A percentile compares a stretch with the other conserved stretches of the same genome.
Evolutionary conservation across 2,888 invertebrate species (phyloP).

Genomic region (Julus scanicus): DNA sequence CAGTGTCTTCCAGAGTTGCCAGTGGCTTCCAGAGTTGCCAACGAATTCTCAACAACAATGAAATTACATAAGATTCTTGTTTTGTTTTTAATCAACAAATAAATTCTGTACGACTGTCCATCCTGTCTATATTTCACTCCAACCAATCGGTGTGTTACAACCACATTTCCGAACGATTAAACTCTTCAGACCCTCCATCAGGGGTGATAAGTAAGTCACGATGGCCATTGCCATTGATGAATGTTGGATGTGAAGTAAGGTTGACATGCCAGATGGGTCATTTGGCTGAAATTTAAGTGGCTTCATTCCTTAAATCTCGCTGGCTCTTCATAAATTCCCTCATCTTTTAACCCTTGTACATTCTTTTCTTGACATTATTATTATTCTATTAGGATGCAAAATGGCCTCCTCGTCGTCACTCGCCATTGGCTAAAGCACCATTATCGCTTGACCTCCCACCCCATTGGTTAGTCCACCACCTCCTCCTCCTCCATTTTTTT

Average conservation of each 20-base stretch:
- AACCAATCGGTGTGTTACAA: too few species aligned
- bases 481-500: neutral
- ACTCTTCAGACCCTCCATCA: too few species aligned
- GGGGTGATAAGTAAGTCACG: neutral
- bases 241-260: neutral
- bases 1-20: too few species aligned
- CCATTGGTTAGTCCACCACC: neutral
- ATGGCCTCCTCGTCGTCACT: neutral
- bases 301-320: constrained; percentile 11
- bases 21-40: too few species aligned
- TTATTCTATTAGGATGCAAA: constrained; percentile 42
- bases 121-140: too few species aligned
- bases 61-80: too few species aligned
- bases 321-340: constrained; percentile 19
- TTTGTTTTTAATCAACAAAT: too few species aligned
- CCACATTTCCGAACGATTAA: too few species aligned
- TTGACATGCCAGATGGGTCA: neutral
- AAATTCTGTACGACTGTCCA: too few species aligned
- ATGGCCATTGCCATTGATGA: neutral
- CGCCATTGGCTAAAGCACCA: neutral
- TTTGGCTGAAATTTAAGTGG: neutral
- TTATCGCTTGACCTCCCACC: neutral
- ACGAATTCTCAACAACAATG: too few species aligned
- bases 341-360: neutral
- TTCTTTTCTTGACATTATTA: neutral